A percentile compares a stretch with the other conserved stretches of the same genome.
Conservation (phyloP, 2,888 invertebrate species). For the Ellobium chinense region DNA sequence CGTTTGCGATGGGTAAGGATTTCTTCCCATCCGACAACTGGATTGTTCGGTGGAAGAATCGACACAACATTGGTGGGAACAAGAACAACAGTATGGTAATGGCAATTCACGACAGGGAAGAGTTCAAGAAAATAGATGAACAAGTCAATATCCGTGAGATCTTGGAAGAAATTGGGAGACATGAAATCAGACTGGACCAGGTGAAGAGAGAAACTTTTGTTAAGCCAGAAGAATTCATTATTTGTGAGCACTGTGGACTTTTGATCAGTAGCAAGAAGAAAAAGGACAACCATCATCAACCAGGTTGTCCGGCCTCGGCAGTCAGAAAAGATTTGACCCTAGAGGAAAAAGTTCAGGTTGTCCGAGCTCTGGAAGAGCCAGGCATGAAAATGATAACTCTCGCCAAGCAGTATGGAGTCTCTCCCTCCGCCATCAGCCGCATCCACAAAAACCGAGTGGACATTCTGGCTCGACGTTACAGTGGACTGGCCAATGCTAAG, state of each 20-base stretch:
- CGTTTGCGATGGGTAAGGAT: slow-evolving; percentile 19
- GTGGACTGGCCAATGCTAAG: not conserved
- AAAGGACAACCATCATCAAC: slow-evolving; percentile 2
- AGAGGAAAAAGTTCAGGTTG: slow-evolving; percentile 35
- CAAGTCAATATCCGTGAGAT: slow-evolving; percentile 18
- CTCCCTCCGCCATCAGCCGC: slow-evolving; percentile 40
- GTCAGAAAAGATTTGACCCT: slow-evolving; percentile 40
- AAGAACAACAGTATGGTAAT: not conserved
- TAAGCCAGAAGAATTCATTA: slow-evolving; percentile 24
- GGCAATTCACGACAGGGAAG: slow-evolving; percentile 13
- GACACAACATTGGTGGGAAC: slow-evolving; percentile 31
- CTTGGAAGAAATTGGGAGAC: slow-evolving; percentile 16
- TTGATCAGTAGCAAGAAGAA: slow-evolving; percentile 17
- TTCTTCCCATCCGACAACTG: slow-evolving; percentile 40
- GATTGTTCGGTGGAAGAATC: slow-evolving; percentile 43
- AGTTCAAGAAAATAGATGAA: not conserved
- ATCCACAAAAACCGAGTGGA: slow-evolving; percentile 39
- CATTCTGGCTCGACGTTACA: slow-evolving; percentile 28
- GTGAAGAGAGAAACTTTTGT: slow-evolving; percentile 1
- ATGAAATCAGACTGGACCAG: not conserved
- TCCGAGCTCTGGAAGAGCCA: slow-evolving; percentile 33
- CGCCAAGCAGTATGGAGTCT: slow-evolving; percentile 41
- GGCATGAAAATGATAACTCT: slow-evolving; percentile 34
- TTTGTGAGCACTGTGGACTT: slow-evolving; percentile 42
- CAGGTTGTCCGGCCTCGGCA: slow-evolving; percentile 27